Evolutionary conservation across 2,797 vertebrate genomes (phyloP), one percentile per base, ranked within the genome.

Genomic region (Merluccius polli): DNA sequence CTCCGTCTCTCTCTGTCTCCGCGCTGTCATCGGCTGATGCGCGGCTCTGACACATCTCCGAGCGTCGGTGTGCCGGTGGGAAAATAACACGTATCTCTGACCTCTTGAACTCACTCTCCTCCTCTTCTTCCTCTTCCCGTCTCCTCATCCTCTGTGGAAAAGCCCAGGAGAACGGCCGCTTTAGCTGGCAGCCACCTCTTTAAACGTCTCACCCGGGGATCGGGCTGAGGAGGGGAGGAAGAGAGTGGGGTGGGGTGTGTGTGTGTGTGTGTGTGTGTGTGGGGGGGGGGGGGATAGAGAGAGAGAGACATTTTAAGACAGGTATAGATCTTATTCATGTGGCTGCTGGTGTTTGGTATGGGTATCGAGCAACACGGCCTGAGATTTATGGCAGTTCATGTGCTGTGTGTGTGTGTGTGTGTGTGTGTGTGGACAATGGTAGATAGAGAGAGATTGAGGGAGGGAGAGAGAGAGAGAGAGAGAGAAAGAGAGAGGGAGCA

Each of bases 81-180:
- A 91, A 89, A 91, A 92, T 84, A 93, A 87, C 84, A 88, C 87
- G 88, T 78, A 92, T 88, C 83, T 87, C 87, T 93, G 93, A 93
- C 92, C 92, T 92, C 88, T 83, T 92, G 89, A 92, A 92, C 90
- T 86, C 86, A 82, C 85, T 88, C 82, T 82, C 70, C 21, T 85
- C 86, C 82, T 89, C 82, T 71, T 8, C 33, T 35, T 35, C 33
- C 33, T 35, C 33, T 8, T 35, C 44, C 16, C 38, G 6, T 41
- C 38, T 29, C 27, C 63, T 29, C 27, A 80, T 81, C 81, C 78
- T 38, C 76, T 36, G 11, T 21, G 44, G 16, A 75, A 84, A 91
- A 87, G 84, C 88, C 91, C 89, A 18, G 72, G 87, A 92, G 90
- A 88, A 86, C 85, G 84, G 87, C 87, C 79, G 86, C 79, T 89